phyloP scores from a whole-genome alignment of 2,797 vertebrate species.

The Selene dorsalis region DNA sequence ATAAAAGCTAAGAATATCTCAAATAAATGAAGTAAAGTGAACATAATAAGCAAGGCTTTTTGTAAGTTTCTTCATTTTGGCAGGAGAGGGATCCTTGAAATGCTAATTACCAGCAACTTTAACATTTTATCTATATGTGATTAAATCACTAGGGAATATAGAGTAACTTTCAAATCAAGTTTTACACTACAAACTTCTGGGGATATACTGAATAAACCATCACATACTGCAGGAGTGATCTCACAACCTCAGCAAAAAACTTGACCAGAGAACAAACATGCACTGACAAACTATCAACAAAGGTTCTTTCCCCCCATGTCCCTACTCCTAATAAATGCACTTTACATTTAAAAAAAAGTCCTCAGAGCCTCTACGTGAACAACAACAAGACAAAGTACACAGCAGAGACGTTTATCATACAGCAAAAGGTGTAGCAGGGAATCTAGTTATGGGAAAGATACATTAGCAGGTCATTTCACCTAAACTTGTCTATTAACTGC shows the following conservation, averaged over 20 bases:
- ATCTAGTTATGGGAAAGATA: conserved; percentile 81
- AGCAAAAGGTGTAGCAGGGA: conserved; percentile 81
- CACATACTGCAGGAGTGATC: conserved; percentile 81
- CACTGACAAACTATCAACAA: conserved; percentile 86
- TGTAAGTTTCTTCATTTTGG: conserved; percentile 78
- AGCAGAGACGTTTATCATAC: conserved; percentile 87
- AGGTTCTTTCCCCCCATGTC: conserved; percentile 80
- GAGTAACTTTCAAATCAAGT: conserved; percentile 77
- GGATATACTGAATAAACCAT: conserved; percentile 83
- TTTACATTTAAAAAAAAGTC: conserved; percentile 83
- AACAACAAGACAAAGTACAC: conserved; percentile 87
- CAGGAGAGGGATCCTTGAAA: conserved; percentile 74
- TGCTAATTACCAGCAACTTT: conserved; percentile 73
- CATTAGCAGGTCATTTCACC: conserved; percentile 86
- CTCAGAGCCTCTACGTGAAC: conserved; percentile 86
- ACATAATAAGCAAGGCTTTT: conserved; percentile 82
- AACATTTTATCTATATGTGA: conserved; percentile 76
- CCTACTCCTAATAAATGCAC: conserved; percentile 87
- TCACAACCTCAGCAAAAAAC: conserved; percentile 83
- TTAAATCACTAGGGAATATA: conserved; percentile 79
- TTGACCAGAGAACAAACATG: conserved; percentile 87
- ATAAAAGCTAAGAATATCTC: conserved; percentile 83
- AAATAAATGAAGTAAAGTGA: conserved; percentile 77
- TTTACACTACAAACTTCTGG: conserved; percentile 80
- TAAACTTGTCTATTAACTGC: conserved; percentile 85